Conservation (phyloP, 2,113 vertebrate genomes). For the Onychostoma macrolepis region DNA sequence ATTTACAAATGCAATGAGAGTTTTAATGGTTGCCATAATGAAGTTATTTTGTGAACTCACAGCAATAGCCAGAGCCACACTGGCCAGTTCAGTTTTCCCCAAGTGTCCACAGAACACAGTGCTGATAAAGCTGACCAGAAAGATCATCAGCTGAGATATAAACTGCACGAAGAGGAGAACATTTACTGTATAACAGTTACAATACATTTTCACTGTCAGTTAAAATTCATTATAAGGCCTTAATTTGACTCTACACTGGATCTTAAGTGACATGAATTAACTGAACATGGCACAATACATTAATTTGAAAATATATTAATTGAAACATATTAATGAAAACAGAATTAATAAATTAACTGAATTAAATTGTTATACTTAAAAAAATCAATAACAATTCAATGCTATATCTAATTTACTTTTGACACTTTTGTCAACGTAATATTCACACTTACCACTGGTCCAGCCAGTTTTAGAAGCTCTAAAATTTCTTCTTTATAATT, state of each 20-base stretch:
- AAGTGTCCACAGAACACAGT: conserved; percentile 92
- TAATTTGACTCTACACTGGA: neutral
- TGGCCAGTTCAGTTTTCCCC: conserved; percentile 84
- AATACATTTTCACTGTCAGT: neutral
- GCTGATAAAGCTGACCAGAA: conserved; percentile 85
- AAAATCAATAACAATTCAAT: no score
- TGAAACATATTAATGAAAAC: no score
- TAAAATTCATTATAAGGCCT: neutral
- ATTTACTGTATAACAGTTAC: conserved; percentile 45
- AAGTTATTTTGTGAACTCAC: conserved; percentile 60
- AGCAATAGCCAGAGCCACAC: conserved; percentile 81
- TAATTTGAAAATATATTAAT: no score
- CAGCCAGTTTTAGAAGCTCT: conserved; percentile 67
- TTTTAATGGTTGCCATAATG: neutral
- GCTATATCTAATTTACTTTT: no score
- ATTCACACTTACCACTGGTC: conserved; percentile 68
- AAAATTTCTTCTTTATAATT: conserved; percentile 64
- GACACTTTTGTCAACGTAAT: neutral
- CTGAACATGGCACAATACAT: no score
- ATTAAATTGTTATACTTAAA: no score
- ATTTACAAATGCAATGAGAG: neutral
- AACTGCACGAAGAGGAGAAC: conserved; percentile 69
- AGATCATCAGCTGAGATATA: conserved; percentile 86
- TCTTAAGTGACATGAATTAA: neutral
- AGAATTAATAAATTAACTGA: no score